Conservation (phyloP, 1,140 invertebrate genomes). For the Brachionus plicatilis region DNA sequence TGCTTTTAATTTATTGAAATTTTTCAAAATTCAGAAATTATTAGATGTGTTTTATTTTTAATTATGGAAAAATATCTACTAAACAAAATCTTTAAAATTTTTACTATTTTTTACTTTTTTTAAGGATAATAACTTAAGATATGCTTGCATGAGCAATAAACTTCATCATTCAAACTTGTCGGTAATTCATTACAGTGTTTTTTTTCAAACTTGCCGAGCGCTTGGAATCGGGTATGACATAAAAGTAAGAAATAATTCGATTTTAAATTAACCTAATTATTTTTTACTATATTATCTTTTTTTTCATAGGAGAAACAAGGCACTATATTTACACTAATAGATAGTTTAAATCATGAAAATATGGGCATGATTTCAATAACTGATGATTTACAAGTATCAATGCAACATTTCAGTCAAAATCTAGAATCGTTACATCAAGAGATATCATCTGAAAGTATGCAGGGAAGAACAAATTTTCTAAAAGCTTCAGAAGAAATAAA, state of each 20-base stretch:
- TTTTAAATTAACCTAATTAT: not conserved
- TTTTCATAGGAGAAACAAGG: slow-evolving; percentile 55
- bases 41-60: not conserved
- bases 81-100: too few relatives aligned
- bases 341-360: slow-evolving; percentile 53
- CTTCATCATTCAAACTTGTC: slow-evolving; percentile 54
- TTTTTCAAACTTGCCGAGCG: slow-evolving; percentile 57
- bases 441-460: slow-evolving; percentile 56
- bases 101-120: too few relatives aligned
- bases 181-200: slow-evolving; percentile 56
- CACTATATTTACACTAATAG: slow-evolving; percentile 53
- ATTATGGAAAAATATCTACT: not conserved
- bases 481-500: slow-evolving; percentile 54
- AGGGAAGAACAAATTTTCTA: slow-evolving; percentile 54
- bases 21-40: too few relatives aligned
- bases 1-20: not conserved
- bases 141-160: slow-evolving; percentile 52
- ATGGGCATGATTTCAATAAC: slow-evolving; percentile 55
- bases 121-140: slow-evolving; percentile 43
- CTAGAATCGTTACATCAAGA: slow-evolving; percentile 55
- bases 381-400: slow-evolving; percentile 50
- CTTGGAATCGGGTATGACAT: slow-evolving; percentile 56
- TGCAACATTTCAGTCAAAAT: slow-evolving; percentile 54
- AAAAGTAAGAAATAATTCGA: slow-evolving; percentile 46
- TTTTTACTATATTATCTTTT: not conserved